Percentiles rank a stretch among this genome's conserved stretches.
Conservation (phyloP, 2,888 invertebrate species). For the Cartodere bifasciata region DNA sequence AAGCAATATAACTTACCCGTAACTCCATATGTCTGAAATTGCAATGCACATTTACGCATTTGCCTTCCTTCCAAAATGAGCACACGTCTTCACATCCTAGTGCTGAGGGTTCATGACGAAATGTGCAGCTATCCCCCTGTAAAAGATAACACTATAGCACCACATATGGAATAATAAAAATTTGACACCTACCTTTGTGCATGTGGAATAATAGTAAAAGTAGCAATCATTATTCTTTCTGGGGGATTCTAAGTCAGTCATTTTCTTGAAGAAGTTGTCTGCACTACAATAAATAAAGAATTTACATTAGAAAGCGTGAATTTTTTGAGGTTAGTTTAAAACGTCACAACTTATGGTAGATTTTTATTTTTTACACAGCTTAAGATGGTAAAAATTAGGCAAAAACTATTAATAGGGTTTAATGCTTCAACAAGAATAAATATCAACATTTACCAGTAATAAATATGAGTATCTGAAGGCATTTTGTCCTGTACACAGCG, state of each 20-base stretch:
- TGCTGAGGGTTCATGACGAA: conserved; percentile 74
- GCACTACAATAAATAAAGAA: conserved; percentile 29
- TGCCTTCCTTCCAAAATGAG: conserved; percentile 69
- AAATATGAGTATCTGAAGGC: too few species aligned
- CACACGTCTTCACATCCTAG: conserved; percentile 74
- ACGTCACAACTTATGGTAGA: too few species aligned
- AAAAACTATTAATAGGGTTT: too few species aligned
- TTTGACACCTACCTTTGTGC: conserved; percentile 57
- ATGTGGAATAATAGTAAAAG: conserved; percentile 79
- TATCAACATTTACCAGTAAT: too few species aligned
- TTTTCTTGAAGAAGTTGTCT: conserved; percentile 37
- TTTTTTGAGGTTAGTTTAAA: too few species aligned
- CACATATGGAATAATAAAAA: conserved; percentile 10
- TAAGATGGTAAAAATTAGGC: too few species aligned
- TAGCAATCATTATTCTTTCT: conserved; percentile 76
- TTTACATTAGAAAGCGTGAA: too few species aligned
- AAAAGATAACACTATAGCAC: conserved; percentile 17
- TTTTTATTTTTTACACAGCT: too few species aligned
- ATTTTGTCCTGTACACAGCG: too few species aligned
- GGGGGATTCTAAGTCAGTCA: conserved; percentile 51
- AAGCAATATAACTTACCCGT: conserved; percentile 41
- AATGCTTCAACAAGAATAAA: too few species aligned
- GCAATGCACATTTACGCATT: conserved; percentile 65
- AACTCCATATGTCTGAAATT: conserved; percentile 78
- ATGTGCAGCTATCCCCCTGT: conserved; percentile 69